These are phyloP conservation scores for Mohoua ochrocephala DNA, from an alignment of 2,113 vertebrate species.

Conservation along the genomic window DNA sequence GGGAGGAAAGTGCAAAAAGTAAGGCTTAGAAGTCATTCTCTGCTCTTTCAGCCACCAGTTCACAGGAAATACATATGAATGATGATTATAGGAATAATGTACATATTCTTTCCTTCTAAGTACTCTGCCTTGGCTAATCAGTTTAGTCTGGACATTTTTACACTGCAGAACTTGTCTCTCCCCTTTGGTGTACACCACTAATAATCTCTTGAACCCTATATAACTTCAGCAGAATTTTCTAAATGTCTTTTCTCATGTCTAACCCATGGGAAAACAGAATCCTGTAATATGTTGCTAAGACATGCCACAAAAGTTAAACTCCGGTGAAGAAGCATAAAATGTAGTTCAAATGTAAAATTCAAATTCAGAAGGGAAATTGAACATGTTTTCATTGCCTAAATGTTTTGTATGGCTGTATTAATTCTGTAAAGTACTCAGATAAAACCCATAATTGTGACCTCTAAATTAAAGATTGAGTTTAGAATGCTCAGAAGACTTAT, in stretches of 20 bases:
- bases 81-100: not conserved
- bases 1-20: rapidly evolving
- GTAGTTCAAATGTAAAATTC: not conserved
- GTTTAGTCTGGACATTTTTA: not conserved
- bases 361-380: not conserved
- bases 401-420: not conserved
- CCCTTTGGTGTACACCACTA: not conserved
- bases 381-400: not conserved
- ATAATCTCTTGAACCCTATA: not conserved
- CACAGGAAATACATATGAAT: not conserved
- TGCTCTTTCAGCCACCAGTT: not conserved
- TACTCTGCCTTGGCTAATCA: not conserved
- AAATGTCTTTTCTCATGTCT: not conserved
- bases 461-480: not conserved
- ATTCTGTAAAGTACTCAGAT: not conserved
- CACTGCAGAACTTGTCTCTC: not conserved
- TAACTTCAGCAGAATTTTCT: not conserved
- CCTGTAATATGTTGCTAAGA: not conserved
- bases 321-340: not conserved
- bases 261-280: not conserved
- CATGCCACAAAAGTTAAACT: not conserved
- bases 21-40: not conserved
- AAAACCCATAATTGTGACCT: not conserved
- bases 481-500: not conserved
- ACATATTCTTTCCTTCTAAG: not conserved